These are phyloP conservation scores for Oncorhynchus masou DNA, from an alignment of 2,113 vertebrate species.

Conservation along the genomic window DNA sequence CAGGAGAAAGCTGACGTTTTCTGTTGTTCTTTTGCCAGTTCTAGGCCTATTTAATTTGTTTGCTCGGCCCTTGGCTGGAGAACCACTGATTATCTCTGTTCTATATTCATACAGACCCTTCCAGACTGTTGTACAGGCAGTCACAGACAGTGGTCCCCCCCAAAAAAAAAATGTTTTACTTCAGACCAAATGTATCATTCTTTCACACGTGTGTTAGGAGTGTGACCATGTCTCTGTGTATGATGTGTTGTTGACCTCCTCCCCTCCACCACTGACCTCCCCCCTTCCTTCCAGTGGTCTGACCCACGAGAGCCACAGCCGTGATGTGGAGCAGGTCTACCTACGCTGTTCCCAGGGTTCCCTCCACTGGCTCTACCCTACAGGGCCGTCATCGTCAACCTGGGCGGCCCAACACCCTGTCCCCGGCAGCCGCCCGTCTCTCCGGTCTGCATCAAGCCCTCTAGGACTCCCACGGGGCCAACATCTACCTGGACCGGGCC, in stretches of 20 bases:
- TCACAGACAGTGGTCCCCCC: not conserved
- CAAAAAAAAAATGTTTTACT: no score
- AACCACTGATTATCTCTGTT: not conserved
- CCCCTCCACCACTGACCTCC: not conserved
- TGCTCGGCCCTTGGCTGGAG: not conserved
- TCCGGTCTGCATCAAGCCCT: slow-evolving; percentile 93
- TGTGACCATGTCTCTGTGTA: not conserved
- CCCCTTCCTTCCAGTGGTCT: slow-evolving; percentile 78
- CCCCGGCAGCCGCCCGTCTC: slow-evolving; percentile 76
- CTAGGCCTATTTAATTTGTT: no score
- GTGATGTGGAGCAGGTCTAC: slow-evolving; percentile 98
- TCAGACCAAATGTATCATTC: not conserved
- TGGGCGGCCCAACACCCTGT: slow-evolving; percentile 86
- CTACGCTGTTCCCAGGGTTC: slow-evolving; percentile 90
- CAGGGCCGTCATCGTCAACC: slow-evolving; percentile 92
- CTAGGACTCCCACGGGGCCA: slow-evolving; percentile 86
- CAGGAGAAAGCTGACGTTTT: slow-evolving; percentile 19
- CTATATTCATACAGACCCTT: no score
- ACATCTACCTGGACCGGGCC: slow-evolving; percentile 95
- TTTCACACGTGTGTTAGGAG: not conserved
- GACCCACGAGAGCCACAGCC: slow-evolving; percentile 88
- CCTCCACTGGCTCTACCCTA: slow-evolving; percentile 96
- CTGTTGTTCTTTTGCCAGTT: not conserved
- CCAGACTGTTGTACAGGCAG: not conserved
- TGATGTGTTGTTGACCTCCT: no score